A percentile compares a stretch with the other conserved stretches of the same genome.
These are phyloP conservation scores for Carpatolechia fugitivella DNA, from an alignment of 2,888 invertebrate species.

Conservation along the genomic window DNA sequence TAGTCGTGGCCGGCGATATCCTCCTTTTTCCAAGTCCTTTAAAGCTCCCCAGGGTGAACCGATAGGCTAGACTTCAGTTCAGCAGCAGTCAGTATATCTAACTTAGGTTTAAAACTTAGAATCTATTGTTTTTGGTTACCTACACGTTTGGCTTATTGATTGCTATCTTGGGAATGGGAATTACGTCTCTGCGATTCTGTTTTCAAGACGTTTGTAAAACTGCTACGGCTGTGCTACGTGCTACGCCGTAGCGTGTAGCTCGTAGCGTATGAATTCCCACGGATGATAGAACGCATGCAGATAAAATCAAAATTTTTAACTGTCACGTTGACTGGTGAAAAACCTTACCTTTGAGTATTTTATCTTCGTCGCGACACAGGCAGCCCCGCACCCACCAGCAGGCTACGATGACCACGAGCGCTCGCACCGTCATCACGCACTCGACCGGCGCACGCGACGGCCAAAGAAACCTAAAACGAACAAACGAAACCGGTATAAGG, in stretches of 20 bases:
- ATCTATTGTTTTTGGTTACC: slow-evolving; percentile 1
- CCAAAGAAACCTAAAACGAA: background rate
- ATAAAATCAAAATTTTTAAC: too few relatives aligned
- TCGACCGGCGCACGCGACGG: background rate
- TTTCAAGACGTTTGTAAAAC: too few relatives aligned
- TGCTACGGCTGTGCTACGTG: too few relatives aligned
- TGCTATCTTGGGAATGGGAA: background rate
- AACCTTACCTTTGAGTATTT: slow-evolving; percentile 63
- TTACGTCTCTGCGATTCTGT: background rate
- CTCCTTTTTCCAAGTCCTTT: slow-evolving; percentile 60
- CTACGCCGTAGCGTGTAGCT: too few relatives aligned
- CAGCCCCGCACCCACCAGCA: slow-evolving; percentile 30
- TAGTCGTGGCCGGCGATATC: slow-evolving; percentile 53
- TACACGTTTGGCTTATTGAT: background rate
- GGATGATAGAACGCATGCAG: too few relatives aligned
- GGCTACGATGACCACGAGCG: background rate
- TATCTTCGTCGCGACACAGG: slow-evolving; percentile 64
- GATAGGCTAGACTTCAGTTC: slow-evolving; percentile 46
- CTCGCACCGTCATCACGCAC: background rate
- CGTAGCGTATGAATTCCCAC: too few relatives aligned
- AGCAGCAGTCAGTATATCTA: slow-evolving; percentile 35
- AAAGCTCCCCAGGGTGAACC: slow-evolving; percentile 52
- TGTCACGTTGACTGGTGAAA: too few relatives aligned
- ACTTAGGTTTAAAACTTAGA: slow-evolving; percentile 32
- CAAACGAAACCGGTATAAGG: background rate